Conservation (phyloP, 1,140 invertebrate genomes). For the Bombus sylvicola region DNA sequence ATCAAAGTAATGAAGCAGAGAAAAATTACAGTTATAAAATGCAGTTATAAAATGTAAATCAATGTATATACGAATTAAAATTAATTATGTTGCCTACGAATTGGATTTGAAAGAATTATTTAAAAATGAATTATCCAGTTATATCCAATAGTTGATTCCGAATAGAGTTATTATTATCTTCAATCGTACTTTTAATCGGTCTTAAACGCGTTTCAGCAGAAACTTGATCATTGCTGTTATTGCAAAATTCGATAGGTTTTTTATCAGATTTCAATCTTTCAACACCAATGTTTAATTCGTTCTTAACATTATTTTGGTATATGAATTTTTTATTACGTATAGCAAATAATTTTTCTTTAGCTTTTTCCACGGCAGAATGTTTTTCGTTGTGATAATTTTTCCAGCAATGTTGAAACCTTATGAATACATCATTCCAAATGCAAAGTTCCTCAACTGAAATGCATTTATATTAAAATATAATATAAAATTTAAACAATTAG, state of each 20-base stretch:
- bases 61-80: not conserved
- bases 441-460: constrained; percentile 70
- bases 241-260: not conserved
- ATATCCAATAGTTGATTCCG: constrained; percentile 17
- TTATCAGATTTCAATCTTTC: constrained; percentile 15
- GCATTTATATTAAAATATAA: not conserved
- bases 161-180: not conserved
- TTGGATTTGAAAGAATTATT: not conserved
- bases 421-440: constrained; percentile 69
- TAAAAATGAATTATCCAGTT: constrained; percentile 42
- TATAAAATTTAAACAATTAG: not conserved
- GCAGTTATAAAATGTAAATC: not conserved
- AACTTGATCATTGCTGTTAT: not conserved
- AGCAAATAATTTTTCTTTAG: not conserved
- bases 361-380: constrained; percentile 2
- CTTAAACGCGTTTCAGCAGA: not conserved
- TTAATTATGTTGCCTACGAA: not conserved
- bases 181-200: constrained; percentile 16
- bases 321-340: constrained; percentile 18
- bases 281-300: not conserved
- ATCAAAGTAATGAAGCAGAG: not conserved
- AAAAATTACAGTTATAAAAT: not conserved
- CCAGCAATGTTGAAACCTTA: constrained; percentile 66
- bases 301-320: not conserved
- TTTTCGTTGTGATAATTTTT: constrained; percentile 56